Percentiles rank a stretch among this genome's conserved stretches.
Evolutionary conservation across 2,888 invertebrate species (phyloP).

Genomic region (Digitonthophagus gazella): DNA sequence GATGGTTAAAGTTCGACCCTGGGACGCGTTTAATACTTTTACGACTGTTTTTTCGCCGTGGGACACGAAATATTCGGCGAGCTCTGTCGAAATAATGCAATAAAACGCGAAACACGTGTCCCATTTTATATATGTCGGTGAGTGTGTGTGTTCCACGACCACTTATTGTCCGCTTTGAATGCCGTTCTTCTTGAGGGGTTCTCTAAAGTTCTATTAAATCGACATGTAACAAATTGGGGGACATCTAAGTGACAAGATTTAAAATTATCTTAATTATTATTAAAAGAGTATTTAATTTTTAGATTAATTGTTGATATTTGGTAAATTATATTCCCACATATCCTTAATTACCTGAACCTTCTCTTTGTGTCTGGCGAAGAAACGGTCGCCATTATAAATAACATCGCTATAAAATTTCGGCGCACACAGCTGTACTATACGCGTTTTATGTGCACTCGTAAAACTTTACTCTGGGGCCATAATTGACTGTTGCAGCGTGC

Average conservation of each 20-base stretch:
- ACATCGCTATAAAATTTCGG: constrained; percentile 17
- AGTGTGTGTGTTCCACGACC: constrained; percentile 23
- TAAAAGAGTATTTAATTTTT: too few relatives aligned
- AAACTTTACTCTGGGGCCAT: constrained; percentile 14
- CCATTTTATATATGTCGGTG: constrained; percentile 26
- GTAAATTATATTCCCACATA: constrained; percentile 1
- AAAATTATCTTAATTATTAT: background rate
- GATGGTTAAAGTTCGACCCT: background rate
- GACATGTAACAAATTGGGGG: constrained; percentile 8
- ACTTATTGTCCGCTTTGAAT: constrained; percentile 39
- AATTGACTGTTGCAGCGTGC: constrained; percentile 16
- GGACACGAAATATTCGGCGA: constrained; percentile 3
- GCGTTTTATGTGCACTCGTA: constrained; percentile 13
- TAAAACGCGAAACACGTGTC: constrained; percentile 36
- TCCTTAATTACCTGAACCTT: constrained; percentile 8
- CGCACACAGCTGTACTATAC: constrained; percentile 14
- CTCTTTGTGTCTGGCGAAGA: constrained; percentile 15
- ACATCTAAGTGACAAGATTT: background rate
- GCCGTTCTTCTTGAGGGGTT: background rate
- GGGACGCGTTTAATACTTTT: constrained; percentile 7
- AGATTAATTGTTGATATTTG: background rate
- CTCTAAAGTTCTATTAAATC: constrained; percentile 14
- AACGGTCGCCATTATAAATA: constrained; percentile 14
- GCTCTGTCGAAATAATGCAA: constrained; percentile 34
- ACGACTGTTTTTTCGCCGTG: constrained; percentile 16